Evolutionary conservation across 2,888 invertebrate genomes (phyloP), one percentile per base, ranked within the genome.

Genomic region (Polydrusus tereticollis): DNA sequence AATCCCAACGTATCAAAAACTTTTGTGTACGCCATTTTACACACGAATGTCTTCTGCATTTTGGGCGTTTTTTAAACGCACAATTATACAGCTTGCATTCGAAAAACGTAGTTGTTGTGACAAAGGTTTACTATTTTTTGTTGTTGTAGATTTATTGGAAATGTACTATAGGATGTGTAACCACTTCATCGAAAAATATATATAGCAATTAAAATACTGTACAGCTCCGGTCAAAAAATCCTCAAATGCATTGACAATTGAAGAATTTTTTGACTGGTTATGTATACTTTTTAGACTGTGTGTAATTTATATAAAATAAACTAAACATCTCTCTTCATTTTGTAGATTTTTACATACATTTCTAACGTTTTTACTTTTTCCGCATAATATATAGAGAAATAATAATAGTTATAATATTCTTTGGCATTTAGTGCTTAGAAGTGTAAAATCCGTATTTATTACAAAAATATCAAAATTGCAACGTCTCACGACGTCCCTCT

Each of bases 281-380:
- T 1, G 36, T 36, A n/a, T 8, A 6, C 1, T 33, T 55, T 55
- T 18, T 69, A 57, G 62, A 70, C 14, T 55, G 23, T 57, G 65
- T 65, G 70, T 65, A 64, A 58, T 65, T 55, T 29, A 29, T n/a
- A n/a, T 16, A 55, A 55, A 29, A 52, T 14, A 33, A 55, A 29
- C 26, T 50, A 12, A 29, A 55, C 14, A 21, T 16, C 14, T 50
- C 16, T 20, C 26, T 55, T 57, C 26, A 2, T 72, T 72, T 72
- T 63, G 58, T 67, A 67, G 67, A 71, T 67, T 72, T 72, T 63
- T 72, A 72, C 72, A 57, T 43, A 63, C 58, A 38, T 67, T 72
- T 72, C 45, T 58, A 59, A 45, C 62, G 26, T 66, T 71, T 71
- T 64, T 66, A 66, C 14, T 14, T 26, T 36, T 52, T 8, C 26